Conservation (phyloP, 2,797 vertebrate genomes). For the Chrysocyon brachyurus region DNA sequence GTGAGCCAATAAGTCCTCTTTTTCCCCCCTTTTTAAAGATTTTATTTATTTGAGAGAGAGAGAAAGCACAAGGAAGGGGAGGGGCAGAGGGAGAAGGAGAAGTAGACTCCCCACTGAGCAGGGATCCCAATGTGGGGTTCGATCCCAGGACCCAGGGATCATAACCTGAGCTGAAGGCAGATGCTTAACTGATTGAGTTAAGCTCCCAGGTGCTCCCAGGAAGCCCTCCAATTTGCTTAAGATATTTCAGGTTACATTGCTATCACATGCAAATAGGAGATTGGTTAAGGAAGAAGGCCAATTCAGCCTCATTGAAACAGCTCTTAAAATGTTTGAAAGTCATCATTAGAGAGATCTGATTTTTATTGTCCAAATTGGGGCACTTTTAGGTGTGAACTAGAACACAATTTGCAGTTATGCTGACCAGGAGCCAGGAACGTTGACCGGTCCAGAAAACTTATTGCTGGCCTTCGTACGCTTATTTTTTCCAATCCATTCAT, state of each 20-base stretch:
- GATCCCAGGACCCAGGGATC: neutral
- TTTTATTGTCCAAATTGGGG: neutral
- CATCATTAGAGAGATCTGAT: neutral
- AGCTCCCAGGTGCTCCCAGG: neutral
- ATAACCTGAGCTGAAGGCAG: neutral
- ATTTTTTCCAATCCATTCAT: neutral
- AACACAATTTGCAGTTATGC: neutral
- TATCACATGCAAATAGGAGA: neutral
- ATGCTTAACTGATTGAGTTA: neutral
- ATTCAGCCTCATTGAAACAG: neutral
- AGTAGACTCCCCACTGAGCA: neutral
- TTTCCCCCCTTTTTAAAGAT: neutral
- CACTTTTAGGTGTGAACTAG: neutral
- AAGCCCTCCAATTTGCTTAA: neutral
- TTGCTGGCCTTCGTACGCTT: neutral
- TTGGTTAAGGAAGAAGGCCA: neutral
- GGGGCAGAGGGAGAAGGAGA: neutral
- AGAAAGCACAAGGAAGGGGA: neutral
- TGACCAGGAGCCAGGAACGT: neutral
- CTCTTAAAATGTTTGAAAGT: constrained; percentile 24
- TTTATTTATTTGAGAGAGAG: neutral
- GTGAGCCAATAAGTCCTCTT: neutral
- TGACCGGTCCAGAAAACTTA: neutral
- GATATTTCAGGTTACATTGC: neutral
- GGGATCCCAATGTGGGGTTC: neutral